Base-by-base conservation (phyloP, 92 coral and sea anemone genomes). In the Parazoanthus darwini region DNA sequence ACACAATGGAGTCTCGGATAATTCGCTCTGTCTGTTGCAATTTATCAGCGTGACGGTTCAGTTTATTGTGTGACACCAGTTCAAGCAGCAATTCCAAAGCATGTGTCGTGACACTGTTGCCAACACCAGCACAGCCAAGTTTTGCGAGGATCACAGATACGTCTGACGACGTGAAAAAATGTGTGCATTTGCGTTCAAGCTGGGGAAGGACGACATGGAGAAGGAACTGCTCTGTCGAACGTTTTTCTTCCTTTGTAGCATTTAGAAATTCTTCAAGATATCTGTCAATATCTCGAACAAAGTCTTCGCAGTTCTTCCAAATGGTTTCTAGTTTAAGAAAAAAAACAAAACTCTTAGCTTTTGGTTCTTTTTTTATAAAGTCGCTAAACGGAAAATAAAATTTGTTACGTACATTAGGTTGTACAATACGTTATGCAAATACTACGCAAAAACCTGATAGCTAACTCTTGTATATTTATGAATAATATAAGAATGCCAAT, bases 21-120 rank as follows among this genome's bases (percentile, higher is more conserved):
- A 7, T n/a, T 66, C 20, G 26, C 51, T 82, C 86, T 39, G 38
- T 63, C 38, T 23, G 86, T 63, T 65, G 77, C 37, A 82, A 18
- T 82, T 82, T 82, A 43, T 82, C 75, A 4, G 77, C 76, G 36
- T 66, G 22, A 82, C 76, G 56, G 14, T 15, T 46, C 18, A 42
- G 35, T 3, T 82, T 82, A 20, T 82, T 82, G 39, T 71, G 86
- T 66, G 76, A 82, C 37, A 82, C 63, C 22, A 81, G 22, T 29
- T 82, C 38, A 0, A 6, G 51, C 35, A 82, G 6, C 22, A 82
- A 44, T 46, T 65, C 86, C 8, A 82, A 26, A 82, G 86, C 76
- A 44, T 81, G 75, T 36, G 46, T 65, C 16, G 86, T 81, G 48
- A 81, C 74, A 36, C 35, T 18, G 20, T 81, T 39, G 38, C 56